Percentiles rank a stretch among this genome's conserved stretches.
Evolutionary conservation across 2,888 invertebrate species (phyloP).

Genomic region (Pediacus dermestoides): DNA sequence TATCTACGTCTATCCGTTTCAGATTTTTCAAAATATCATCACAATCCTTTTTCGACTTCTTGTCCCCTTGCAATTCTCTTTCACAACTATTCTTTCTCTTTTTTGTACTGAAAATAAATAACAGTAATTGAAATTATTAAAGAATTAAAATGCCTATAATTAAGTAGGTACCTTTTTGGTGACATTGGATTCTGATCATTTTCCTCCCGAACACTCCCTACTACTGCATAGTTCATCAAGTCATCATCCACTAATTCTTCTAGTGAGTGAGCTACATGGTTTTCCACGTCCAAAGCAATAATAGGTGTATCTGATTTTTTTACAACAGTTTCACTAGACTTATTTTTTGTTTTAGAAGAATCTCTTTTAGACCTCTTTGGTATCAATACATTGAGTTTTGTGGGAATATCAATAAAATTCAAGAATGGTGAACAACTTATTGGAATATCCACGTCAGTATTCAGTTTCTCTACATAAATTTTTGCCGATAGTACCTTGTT

Average conservation of each 20-base stretch:
- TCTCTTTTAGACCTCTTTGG: constrained; percentile 6
- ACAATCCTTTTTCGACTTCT: constrained; percentile 28
- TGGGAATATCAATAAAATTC: constrained; percentile 30
- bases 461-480: constrained; percentile 33
- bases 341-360: not conserved
- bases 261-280: not conserved
- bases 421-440: constrained; percentile 31
- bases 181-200: constrained; percentile 14
- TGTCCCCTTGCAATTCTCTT: constrained; percentile 24
- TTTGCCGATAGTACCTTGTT: constrained; percentile 29
- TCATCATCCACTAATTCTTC: constrained; percentile 28
- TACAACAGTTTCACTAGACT: not conserved
- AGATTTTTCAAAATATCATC: constrained; percentile 22
- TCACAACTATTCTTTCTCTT: constrained; percentile 30
- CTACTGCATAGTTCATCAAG: constrained; percentile 36
- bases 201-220: constrained; percentile 27
- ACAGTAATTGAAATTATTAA: not conserved
- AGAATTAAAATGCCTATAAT: not conserved
- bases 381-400: constrained; percentile 8
- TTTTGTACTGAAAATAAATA: constrained; percentile 23
- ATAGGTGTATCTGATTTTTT: not conserved
- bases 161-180: constrained; percentile 23
- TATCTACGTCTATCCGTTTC: constrained; percentile 36
- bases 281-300: not conserved
- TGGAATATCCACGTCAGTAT: constrained; percentile 28